Base-by-base conservation (phyloP, 2,888 invertebrate species). In the Hirtodrosophila duncani region DNA sequence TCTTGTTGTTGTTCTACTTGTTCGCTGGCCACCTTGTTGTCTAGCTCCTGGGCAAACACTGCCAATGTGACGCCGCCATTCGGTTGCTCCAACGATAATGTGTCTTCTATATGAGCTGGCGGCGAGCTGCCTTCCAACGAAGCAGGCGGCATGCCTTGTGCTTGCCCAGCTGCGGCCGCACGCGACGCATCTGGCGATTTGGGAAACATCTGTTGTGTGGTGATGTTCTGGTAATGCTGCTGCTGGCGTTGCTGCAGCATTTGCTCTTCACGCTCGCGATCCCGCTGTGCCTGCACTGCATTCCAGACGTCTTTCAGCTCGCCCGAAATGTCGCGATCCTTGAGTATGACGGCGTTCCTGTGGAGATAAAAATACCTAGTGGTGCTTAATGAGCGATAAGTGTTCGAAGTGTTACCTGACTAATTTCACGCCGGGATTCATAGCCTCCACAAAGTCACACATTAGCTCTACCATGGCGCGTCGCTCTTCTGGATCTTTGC, bases 231-330 rank as follows among this genome's bases (percentile, higher is more conserved):
- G 63, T 78, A 83, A 33, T 85, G 84, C 37, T 86, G 85, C 46
- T 85, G 85, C 26, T 84, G 84, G 3, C 85, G 83, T 53, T 86
- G 86, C 48, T 85, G 84, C 17, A 85, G 51, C 63, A 86, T 82
- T 77, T 86, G 86, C 43, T 86, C 86, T 43, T 86, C 86, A 3
- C 86, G 82, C 58, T 86, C 86, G 3, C 86, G 82, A 69, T 86
- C 86, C n/a, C 86, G 75, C 60, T 86, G 86, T 6, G 85, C 86
- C 63, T 92, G 92, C 1, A 92, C 91, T 0, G 91, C 91, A 10
- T 91, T 90, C 92, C 92, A 92, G 1, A 92, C 91, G 80, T 92
- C 92, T 81, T 92, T 92, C 13, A 92, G 84, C 82, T 92, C 92
- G 0, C 92, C 93, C 0, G 91, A 91, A 52, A 92, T 88, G 82